These are phyloP conservation scores for Pantherophis vulpinus DNA, from an alignment of 2,797 vertebrate genomes.

Conservation along the genomic window DNA sequence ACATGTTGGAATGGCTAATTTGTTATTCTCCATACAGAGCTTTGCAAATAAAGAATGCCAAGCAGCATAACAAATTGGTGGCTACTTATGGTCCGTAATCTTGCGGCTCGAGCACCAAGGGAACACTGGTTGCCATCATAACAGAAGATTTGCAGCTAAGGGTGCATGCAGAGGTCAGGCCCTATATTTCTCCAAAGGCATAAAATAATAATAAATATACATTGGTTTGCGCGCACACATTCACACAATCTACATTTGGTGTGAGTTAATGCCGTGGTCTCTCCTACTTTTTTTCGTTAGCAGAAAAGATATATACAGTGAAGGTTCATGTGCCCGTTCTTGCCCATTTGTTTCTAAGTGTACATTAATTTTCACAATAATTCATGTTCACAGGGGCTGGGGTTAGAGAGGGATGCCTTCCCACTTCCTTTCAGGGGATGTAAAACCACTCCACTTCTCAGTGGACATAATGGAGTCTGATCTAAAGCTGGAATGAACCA, in stretches of 20 bases:
- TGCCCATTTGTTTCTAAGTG: not conserved
- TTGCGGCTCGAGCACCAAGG: constrained; percentile 25
- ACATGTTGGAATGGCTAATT: constrained; percentile 18
- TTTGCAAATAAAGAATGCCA: constrained; percentile 42
- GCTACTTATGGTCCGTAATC: constrained; percentile 39
- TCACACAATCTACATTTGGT: constrained; percentile 13
- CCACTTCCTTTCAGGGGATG: not conserved
- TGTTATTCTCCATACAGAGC: constrained; percentile 35
- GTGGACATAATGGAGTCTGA: not conserved
- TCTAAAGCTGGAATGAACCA: not conserved
- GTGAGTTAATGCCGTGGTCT: constrained; percentile 7
- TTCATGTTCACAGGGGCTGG: not conserved
- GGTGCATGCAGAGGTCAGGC: constrained; percentile 33
- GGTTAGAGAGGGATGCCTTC: not conserved
- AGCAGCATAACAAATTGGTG: constrained; percentile 31
- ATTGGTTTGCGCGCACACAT: not conserved
- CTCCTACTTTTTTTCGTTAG: not conserved
- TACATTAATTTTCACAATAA: not conserved
- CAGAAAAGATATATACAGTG: constrained; percentile 5
- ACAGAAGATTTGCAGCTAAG: constrained; percentile 34
- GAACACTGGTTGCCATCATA: constrained; percentile 34
- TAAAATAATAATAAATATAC: constrained; percentile 41
- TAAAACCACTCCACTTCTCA: not conserved
- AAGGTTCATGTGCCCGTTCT: not conserved
- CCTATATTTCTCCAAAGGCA: constrained; percentile 37